Evolutionary conservation across 2,113 vertebrate species (phyloP).

Genomic region (Cromileptes altivelis): DNA sequence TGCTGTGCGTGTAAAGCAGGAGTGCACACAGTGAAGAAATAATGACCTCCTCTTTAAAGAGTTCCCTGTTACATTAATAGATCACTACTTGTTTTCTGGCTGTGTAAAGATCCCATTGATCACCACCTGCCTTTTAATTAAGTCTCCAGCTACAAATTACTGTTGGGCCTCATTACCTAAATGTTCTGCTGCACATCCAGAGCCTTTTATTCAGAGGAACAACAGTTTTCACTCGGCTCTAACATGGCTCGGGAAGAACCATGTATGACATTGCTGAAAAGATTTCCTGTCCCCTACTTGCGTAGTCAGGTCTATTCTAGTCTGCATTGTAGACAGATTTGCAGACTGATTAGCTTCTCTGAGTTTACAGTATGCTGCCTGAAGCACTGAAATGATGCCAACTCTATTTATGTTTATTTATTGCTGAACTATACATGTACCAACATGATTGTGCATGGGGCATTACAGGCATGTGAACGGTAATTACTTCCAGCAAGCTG

Average conservation of each 20-base stretch:
- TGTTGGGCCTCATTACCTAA: conserved; percentile 69
- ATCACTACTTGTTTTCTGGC: conserved; percentile 56
- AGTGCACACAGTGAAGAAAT: conserved; percentile 2
- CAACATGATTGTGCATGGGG: conserved; percentile 40
- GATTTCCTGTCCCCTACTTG: background rate
- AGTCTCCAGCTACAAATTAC: conserved; percentile 67
- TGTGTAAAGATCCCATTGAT: conserved; percentile 69
- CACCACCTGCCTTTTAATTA: conserved; percentile 77
- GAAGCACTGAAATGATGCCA: conserved; percentile 60
- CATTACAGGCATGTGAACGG: conserved; percentile 33
- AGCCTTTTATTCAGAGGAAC: conserved; percentile 29
- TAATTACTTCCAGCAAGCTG: conserved; percentile 58
- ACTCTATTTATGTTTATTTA: conserved; percentile 66
- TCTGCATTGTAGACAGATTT: conserved; percentile 36
- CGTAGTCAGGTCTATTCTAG: conserved; percentile 27
- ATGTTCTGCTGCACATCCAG: conserved; percentile 25
- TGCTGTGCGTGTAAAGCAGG: background rate
- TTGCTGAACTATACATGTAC: conserved; percentile 56
- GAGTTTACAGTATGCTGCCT: conserved; percentile 50
- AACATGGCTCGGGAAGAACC: background rate
- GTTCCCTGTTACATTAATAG: conserved; percentile 35
- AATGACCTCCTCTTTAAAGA: conserved; percentile 28
- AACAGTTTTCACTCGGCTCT: background rate
- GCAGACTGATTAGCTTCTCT: conserved; percentile 53
- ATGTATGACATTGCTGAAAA: background rate